A percentile compares a stretch with the other conserved stretches of the same genome.
Conservation (phyloP, 2,797 vertebrate genomes). For the Monodelphis domestica region DNA sequence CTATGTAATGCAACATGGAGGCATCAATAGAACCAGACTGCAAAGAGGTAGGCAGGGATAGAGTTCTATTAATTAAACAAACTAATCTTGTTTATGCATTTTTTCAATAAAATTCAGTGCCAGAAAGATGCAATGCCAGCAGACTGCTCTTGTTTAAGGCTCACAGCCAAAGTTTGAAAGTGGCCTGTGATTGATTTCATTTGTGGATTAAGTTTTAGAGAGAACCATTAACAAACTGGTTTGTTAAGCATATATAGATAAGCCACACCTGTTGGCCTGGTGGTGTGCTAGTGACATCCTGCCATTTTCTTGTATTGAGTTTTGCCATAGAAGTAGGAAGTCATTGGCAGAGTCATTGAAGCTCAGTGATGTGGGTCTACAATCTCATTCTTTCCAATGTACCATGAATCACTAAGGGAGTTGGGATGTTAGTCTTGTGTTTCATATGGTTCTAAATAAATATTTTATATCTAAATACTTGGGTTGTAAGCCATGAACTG, state of each 20-base stretch:
- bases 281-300: background rate
- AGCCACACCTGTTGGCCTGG: background rate
- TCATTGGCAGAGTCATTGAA: background rate
- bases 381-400: no score
- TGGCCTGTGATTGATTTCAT: background rate
- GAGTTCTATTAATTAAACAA: constrained; percentile 15
- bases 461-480: background rate
- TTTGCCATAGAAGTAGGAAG: background rate
- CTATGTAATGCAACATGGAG: constrained; percentile 7
- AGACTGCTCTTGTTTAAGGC: background rate
- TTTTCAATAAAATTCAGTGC: background rate
- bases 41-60: background rate
- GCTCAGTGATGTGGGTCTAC: background rate
- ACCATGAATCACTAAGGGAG: background rate
- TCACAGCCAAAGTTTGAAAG: background rate
- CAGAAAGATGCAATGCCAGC: background rate
- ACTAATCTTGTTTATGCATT: background rate
- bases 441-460: background rate
- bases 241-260: background rate
- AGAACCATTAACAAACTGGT: background rate
- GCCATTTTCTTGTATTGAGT: constrained; percentile 5
- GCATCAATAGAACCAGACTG: background rate
- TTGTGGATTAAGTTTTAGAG: constrained; percentile 16
- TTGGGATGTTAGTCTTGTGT: background rate
- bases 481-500: background rate